Evolutionary conservation across 64 coral and sea anemone genomes (phyloP).

Genomic region (Stichodactyla mertensii): DNA sequence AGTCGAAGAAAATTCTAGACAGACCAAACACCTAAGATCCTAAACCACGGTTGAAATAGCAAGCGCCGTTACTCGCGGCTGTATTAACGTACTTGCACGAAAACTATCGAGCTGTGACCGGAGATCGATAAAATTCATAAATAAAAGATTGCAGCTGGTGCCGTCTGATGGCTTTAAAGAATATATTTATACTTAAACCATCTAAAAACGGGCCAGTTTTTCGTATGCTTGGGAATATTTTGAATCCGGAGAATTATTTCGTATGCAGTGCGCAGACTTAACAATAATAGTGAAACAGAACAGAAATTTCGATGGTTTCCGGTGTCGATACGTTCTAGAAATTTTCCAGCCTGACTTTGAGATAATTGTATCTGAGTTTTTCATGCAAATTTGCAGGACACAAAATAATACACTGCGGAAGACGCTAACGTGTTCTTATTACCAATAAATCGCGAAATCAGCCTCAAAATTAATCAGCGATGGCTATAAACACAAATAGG

Average conservation of each 20-base stretch:
- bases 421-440: neutral
- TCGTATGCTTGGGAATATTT: neutral
- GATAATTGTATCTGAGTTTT: conserved; percentile 5
- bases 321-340: neutral
- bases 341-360: neutral
- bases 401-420: neutral
- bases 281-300: neutral
- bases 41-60: neutral
- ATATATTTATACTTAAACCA: neutral
- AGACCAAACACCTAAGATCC: neutral
- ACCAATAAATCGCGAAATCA: neutral
- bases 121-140: conserved; percentile 17
- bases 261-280: neutral
- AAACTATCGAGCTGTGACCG: neutral
- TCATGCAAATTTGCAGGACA: neutral
- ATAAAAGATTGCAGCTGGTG: conserved; percentile 2
- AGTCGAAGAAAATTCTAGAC: neutral
- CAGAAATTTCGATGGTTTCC: neutral
- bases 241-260: neutral
- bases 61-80: neutral
- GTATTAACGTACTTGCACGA: neutral
- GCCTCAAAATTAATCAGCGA: neutral
- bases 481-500: neutral
- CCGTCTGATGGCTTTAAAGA: neutral
- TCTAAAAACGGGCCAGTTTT: neutral